These are phyloP conservation scores for Portunus trituberculatus DNA, from an alignment of 1,140 invertebrate genomes.

Conservation along the genomic window DNA sequence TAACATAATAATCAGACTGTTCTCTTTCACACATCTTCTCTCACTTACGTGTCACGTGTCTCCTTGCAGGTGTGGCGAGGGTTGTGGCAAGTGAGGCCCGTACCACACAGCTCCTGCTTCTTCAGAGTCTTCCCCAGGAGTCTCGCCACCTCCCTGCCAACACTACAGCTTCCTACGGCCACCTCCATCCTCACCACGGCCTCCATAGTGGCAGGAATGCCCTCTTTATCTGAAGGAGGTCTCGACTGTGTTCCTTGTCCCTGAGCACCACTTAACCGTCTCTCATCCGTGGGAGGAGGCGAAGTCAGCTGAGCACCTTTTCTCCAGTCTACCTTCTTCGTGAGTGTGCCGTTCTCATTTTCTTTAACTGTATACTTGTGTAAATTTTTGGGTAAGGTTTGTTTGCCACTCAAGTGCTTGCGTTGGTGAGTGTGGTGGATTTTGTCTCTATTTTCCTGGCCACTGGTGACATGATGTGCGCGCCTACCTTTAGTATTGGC, in stretches of 20 bases:
- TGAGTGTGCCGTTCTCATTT: background rate
- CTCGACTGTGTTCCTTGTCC: background rate
- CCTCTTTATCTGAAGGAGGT: background rate
- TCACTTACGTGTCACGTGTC: background rate
- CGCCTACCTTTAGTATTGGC: background rate
- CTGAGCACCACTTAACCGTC: background rate
- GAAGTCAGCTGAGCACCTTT: background rate
- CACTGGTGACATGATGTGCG: background rate
- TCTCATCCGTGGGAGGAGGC: background rate
- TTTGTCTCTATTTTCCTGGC: background rate
- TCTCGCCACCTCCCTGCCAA: background rate
- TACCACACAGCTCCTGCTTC: background rate
- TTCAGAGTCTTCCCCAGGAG: background rate
- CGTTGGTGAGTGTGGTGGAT: background rate
- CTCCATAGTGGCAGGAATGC: conserved; percentile 33
- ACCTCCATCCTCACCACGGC: conserved; percentile 49
- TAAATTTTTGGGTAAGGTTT: background rate
- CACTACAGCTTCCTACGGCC: background rate
- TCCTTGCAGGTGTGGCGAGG: conserved; percentile 5
- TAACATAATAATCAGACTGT: no score
- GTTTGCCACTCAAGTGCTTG: background rate
- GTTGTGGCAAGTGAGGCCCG: background rate
- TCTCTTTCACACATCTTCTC: no score
- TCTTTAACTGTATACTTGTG: background rate
- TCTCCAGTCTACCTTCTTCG: background rate